Evolutionary conservation across 1,140 invertebrate species (phyloP).

Genomic region (Phenacoccus solenopsis): DNA sequence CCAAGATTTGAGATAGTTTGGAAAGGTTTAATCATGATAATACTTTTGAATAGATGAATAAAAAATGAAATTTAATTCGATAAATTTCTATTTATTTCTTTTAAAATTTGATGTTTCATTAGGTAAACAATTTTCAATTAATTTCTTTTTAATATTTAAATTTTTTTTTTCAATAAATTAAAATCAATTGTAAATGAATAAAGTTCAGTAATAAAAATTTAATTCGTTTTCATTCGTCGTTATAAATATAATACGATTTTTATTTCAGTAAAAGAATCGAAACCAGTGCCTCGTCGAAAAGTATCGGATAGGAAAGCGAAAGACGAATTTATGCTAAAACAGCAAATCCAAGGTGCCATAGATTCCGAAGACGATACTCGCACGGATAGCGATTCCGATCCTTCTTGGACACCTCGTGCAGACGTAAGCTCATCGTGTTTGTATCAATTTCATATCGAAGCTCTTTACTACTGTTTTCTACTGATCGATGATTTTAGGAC

Average conservation of each 20-base stretch:
- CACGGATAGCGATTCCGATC: slow-evolving; percentile 29
- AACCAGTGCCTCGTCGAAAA: slow-evolving; percentile 44
- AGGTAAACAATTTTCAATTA: no score
- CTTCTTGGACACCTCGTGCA: slow-evolving; percentile 49
- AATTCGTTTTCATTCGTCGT: not conserved
- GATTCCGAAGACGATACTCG: slow-evolving; percentile 26
- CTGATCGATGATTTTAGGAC: not conserved
- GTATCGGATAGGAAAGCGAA: slow-evolving; percentile 50
- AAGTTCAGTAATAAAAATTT: no score
- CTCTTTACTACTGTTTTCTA: not conserved
- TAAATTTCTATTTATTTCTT: no score
- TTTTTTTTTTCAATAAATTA: not conserved
- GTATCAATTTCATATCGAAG: no score
- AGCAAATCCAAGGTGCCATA: slow-evolving; percentile 33
- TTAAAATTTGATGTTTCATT: no score
- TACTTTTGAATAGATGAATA: no score
- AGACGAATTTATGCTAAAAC: slow-evolving; percentile 37
- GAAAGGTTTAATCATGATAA: no score
- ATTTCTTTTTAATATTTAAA: not conserved
- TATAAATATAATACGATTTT: slow-evolving; percentile 5
- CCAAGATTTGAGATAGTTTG: no score
- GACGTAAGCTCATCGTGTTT: not conserved
- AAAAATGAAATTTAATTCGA: no score
- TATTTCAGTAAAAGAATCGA: not conserved
- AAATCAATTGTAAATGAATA: no score